A percentile compares a stretch with the other conserved stretches of the same genome.
Conservation (phyloP, 2,113 vertebrate species). For the Melierax canorus region DNA sequence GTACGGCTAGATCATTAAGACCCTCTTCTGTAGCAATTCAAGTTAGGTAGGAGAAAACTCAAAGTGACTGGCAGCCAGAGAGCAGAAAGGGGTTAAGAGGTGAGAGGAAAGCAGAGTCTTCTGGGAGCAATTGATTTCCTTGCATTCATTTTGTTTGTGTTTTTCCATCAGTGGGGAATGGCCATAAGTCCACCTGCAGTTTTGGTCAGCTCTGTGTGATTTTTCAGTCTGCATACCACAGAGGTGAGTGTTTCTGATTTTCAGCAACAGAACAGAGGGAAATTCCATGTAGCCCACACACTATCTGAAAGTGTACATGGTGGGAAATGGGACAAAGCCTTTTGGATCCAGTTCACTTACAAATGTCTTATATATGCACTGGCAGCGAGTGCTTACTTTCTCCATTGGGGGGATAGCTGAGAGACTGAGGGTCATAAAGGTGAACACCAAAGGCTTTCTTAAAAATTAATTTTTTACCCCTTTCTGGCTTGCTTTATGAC, state of each 20-base stretch:
- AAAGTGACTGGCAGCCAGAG: background rate
- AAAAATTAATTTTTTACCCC: background rate
- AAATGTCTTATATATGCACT: background rate
- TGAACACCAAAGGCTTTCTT: background rate
- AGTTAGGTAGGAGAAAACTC: background rate
- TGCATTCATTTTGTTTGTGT: constrained; percentile 45
- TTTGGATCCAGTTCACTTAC: background rate
- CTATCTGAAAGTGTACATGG: background rate
- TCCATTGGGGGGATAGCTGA: background rate
- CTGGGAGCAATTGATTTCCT: constrained; percentile 2
- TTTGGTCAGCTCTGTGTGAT: background rate
- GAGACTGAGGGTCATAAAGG: background rate
- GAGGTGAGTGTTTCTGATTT: constrained; percentile 6
- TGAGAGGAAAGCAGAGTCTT: background rate
- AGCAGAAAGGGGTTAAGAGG: constrained; percentile 1
- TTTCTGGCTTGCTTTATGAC: background rate
- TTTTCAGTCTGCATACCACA: constrained; percentile 25
- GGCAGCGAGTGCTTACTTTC: background rate
- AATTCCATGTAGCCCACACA: background rate
- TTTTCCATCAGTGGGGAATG: constrained; percentile 21
- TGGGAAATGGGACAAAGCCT: background rate
- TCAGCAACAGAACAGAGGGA: background rate
- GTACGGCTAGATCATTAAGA: background rate
- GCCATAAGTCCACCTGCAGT: constrained; percentile 11
- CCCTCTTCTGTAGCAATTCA: background rate